Evolutionary conservation across 2,797 vertebrate genomes (phyloP).

Genomic region (Ispidina lecontei): DNA sequence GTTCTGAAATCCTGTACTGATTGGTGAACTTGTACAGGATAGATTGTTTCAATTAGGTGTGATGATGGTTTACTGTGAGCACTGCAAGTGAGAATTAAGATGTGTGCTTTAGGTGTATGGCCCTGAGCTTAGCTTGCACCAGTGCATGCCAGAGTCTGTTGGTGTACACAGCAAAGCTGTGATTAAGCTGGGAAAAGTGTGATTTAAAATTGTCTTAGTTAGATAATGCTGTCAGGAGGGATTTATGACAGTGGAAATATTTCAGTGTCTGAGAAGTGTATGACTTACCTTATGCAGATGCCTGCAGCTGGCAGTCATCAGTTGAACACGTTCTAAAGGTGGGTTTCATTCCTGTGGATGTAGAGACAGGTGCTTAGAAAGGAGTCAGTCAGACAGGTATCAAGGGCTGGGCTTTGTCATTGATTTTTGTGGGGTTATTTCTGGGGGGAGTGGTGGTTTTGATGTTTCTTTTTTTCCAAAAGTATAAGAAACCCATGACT

Average conservation of each 20-base stretch:
- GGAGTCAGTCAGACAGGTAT: not conserved
- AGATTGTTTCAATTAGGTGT: not conserved
- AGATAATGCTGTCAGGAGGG: not conserved
- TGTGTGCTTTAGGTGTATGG: not conserved
- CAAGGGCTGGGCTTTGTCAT: not conserved
- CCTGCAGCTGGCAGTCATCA: fast-evolving
- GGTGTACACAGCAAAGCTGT: not conserved
- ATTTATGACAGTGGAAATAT: not conserved
- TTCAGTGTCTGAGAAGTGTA: not conserved
- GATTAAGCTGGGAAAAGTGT: not conserved
- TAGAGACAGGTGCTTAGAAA: not conserved
- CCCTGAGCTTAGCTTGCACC: not conserved
- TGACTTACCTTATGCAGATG: not conserved
- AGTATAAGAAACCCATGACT: not conserved
- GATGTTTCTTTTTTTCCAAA: not conserved
- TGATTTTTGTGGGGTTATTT: not conserved
- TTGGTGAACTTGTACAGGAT: not conserved
- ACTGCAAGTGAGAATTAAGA: not conserved
- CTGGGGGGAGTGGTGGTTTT: no score
- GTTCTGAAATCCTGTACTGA: not conserved
- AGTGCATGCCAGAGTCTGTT: not conserved
- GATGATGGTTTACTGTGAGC: not conserved
- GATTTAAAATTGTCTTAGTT: not conserved
- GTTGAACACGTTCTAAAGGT: not conserved
- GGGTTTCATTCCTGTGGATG: fast-evolving